Percentiles rank a stretch among this genome's conserved stretches.
Conservation (phyloP, 2,888 invertebrate species). For the Crepidodera aurea region DNA sequence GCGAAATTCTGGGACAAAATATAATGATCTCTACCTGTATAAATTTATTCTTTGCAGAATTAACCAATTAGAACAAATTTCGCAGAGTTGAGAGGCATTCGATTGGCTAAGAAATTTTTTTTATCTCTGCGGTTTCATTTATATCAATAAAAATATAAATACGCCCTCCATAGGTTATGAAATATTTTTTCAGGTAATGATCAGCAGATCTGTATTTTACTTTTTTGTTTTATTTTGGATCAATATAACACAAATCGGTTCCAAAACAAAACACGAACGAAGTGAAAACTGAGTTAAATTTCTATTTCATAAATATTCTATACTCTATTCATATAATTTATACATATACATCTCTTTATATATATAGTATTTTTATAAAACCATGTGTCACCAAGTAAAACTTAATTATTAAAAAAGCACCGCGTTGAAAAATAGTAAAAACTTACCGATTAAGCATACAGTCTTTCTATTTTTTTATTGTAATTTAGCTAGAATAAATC, state of each 20-base stretch:
- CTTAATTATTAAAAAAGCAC: constrained; percentile 54
- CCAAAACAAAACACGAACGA: constrained; percentile 47
- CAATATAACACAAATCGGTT: constrained; percentile 33
- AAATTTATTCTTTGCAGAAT: too few relatives aligned
- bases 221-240: constrained; percentile 42
- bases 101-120: too few relatives aligned
- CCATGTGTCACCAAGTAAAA: constrained; percentile 62
- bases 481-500: constrained; percentile 49
- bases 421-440: constrained; percentile 55
- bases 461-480: constrained; percentile 59
- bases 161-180: constrained; percentile 46
- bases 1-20: too few relatives aligned
- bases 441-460: constrained; percentile 55
- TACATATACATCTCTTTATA: constrained; percentile 63
- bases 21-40: too few relatives aligned
- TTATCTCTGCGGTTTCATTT: too few relatives aligned
- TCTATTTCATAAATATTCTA: constrained; percentile 61
- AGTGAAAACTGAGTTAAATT: constrained; percentile 57
- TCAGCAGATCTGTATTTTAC: constrained; percentile 38
- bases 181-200: constrained; percentile 47
- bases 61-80: too few relatives aligned
- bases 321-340: constrained; percentile 62
- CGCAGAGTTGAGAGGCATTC: too few relatives aligned
- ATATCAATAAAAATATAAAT: not conserved
- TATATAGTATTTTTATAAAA: constrained; percentile 62